Percentiles rank a stretch among this genome's conserved stretches.
Conservation (phyloP, 1,140 invertebrate genomes). For the Drosophila serrata region DNA sequence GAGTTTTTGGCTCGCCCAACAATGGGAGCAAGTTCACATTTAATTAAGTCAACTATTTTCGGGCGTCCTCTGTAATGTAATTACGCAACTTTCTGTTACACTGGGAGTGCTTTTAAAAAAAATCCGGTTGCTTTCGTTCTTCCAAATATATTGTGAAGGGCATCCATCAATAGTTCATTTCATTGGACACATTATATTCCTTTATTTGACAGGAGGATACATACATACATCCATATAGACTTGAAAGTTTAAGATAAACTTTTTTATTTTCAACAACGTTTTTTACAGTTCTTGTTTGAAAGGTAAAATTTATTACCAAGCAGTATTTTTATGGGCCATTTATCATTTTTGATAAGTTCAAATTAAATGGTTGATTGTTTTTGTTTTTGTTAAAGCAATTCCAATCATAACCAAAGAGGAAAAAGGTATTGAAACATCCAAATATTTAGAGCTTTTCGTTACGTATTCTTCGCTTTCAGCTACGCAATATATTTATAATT, state of each 20-base stretch:
- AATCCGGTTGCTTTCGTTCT: background rate
- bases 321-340: background rate
- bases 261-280: background rate
- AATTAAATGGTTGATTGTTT: background rate
- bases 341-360: background rate
- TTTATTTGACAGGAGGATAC: no score
- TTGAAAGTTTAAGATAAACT: background rate
- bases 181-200: background rate
- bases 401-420: background rate
- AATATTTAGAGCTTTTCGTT: background rate
- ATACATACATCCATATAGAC: no score
- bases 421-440: no score
- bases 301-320: background rate
- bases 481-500: no score
- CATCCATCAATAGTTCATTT: background rate
- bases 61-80: constrained; percentile 29
- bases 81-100: constrained; percentile 57
- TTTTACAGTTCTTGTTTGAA: background rate
- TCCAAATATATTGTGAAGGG: background rate
- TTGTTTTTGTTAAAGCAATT: background rate
- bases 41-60: constrained; percentile 71
- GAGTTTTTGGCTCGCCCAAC: constrained; percentile 45
- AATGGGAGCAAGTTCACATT: constrained; percentile 72
- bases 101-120: background rate
- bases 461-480: no score